Evolutionary conservation across 2,113 vertebrate genomes (phyloP), one percentile per base, ranked within the genome.

Genomic region (Lepisosteus oculatus): DNA sequence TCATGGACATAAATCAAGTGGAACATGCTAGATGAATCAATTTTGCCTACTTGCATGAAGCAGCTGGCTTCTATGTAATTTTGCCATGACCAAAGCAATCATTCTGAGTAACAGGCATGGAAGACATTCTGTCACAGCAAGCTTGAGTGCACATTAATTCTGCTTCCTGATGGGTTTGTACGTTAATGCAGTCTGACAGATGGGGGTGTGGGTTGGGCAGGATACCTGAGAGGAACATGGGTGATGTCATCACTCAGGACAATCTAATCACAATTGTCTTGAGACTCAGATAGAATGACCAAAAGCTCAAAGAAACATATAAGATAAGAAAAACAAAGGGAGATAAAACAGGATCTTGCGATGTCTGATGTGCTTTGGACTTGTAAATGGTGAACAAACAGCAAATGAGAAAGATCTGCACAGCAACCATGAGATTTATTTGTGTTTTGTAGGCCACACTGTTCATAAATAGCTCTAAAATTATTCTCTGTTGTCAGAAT

Each of bases 11-110:
- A 67, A 72, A 72, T 67, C 64, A 67, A 43, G 43, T 54, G 42
- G 55, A 72, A 72, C 42, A 45, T 44, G 44, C 64, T 45, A 56
- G 59, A 54, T 66, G 17, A 72, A 72, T 72, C 64, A 72, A 72
- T 72, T 54, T 54, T 66, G 51, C 61, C 43, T 9, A 4, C 61
- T 56, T 15, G 13, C 12, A 43, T 54, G 41, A 29, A 64, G 54
- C 63, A 61, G 14, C 43, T 47, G 55, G 43, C 64, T 43, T 67
- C 43, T 67, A 72, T 42, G 54, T 59, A 55, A 61, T 61, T 66
- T 65, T 72, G 54, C 51, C 54, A 51, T 41, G 61, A 72, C 43
- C 8, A 29, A 67, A 72, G 65, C 65, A 72, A 72, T 72, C 71
- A 57, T 41, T 67, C 55, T 72, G 66, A 72, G 71, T 67, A 61